These are phyloP conservation scores for Spisula solida DNA, from an alignment of 2,888 invertebrate genomes.

Conservation along the genomic window DNA sequence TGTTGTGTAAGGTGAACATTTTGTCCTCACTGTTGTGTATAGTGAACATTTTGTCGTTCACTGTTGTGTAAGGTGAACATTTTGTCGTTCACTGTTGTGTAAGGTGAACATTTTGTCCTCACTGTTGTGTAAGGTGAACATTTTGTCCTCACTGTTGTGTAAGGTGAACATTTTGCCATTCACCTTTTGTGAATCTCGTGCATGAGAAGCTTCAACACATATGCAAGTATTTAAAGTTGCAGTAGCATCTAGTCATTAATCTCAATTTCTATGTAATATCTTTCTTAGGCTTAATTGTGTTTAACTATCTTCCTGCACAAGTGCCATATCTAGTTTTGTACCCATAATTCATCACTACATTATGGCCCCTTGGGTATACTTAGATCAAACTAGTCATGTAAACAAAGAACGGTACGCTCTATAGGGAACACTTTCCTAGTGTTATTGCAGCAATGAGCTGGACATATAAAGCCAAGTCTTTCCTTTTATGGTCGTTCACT, in stretches of 20 bases:
- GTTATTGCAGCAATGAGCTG: constrained; percentile 51
- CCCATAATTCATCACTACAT: constrained; percentile 39
- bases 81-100: too few relatives aligned
- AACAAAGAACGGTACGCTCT: constrained; percentile 56
- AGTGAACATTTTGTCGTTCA: too few relatives aligned
- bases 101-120: too few relatives aligned
- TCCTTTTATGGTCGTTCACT: constrained; percentile 59
- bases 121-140: too few relatives aligned
- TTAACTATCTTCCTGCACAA: constrained; percentile 19
- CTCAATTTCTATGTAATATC: constrained; percentile 4
- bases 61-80: too few relatives aligned
- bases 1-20: too few relatives aligned
- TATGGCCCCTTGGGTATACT: constrained; percentile 26
- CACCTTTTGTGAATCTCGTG: not conserved
- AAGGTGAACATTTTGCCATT: too few relatives aligned
- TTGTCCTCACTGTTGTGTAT: too few relatives aligned
- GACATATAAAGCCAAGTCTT: constrained; percentile 57
- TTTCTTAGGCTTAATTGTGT: constrained; percentile 3
- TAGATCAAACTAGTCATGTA: constrained; percentile 55
- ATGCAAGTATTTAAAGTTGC: not conserved
- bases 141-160: too few relatives aligned
- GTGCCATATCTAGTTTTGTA: constrained; percentile 13
- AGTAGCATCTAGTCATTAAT: not conserved
- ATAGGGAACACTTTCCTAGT: constrained; percentile 41
- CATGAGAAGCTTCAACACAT: not conserved